A percentile compares a stretch with the other conserved stretches of the same genome.
Evolutionary conservation across 2,113 vertebrate species (phyloP).

Genomic region (Phycodurus eques): DNA sequence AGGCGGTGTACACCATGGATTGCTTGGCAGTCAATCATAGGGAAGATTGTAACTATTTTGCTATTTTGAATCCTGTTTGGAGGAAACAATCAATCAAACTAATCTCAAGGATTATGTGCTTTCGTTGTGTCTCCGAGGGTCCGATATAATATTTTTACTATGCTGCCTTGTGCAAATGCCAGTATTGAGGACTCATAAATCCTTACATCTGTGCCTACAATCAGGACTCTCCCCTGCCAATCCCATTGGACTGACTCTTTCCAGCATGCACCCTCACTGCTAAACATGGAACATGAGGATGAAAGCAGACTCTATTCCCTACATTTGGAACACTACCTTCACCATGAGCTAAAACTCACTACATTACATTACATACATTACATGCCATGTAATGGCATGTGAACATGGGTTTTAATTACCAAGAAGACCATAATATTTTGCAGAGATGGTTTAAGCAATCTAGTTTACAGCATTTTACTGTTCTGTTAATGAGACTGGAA

Average conservation of each 20-base stretch:
- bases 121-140: conserved; percentile 32
- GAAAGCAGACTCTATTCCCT: conserved; percentile 38
- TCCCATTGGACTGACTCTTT: conserved; percentile 37
- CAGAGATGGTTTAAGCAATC: conserved; percentile 8
- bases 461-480: not conserved
- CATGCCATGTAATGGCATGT: not conserved
- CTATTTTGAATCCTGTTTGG: conserved; percentile 29
- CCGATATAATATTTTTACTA: conserved; percentile 40
- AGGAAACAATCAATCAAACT: conserved; percentile 50
- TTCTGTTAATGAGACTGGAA: not conserved
- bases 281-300: conserved; percentile 38
- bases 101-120: conserved; percentile 43
- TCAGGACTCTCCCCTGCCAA: conserved; percentile 28
- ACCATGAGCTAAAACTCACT: conserved; percentile 40
- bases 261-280: conserved; percentile 19
- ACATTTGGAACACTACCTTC: conserved; percentile 29
- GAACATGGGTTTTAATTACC: conserved; percentile 13
- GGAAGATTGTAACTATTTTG: conserved; percentile 27
- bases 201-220: conserved; percentile 44
- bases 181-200: conserved; percentile 35
- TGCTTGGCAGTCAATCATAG: not conserved
- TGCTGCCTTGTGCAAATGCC: conserved; percentile 36
- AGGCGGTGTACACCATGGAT: not conserved
- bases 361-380: conserved; percentile 8
- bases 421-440: conserved; percentile 3